phyloP scores from a whole-genome alignment of 2,113 vertebrate genomes.

The Tachysurus fulvidraco region DNA sequence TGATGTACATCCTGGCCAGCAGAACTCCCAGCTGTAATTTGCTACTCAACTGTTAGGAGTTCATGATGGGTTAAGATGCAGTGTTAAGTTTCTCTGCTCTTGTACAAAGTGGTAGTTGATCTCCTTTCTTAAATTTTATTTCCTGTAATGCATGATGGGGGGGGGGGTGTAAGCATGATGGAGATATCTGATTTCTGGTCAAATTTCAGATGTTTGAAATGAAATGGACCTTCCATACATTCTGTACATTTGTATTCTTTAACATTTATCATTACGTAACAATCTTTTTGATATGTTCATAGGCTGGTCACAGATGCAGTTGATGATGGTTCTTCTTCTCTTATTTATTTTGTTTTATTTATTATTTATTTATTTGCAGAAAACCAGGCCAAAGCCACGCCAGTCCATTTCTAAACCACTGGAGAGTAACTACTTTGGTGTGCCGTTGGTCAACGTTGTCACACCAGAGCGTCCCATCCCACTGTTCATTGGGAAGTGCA shows the following conservation, averaged over 20 bases:
- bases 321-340: not conserved
- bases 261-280: not conserved
- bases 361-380: constrained; percentile 68
- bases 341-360: constrained; percentile 6
- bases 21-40: not conserved
- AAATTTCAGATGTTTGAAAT: not conserved
- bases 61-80: not conserved
- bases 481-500: constrained; percentile 91
- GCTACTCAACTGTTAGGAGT: not conserved
- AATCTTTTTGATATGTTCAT: not conserved
- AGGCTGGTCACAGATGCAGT: not conserved
- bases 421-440: constrained; percentile 93
- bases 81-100: not conserved
- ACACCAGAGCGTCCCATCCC: constrained; percentile 85
- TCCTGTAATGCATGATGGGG: too few species aligned
- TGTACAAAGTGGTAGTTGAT: not conserved
- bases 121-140: not conserved
- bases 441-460: constrained; percentile 82
- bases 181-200: not conserved
- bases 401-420: constrained; percentile 88
- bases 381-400: constrained; percentile 84
- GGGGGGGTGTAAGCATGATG: not conserved
- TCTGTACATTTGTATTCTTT: not conserved
- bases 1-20: not conserved
- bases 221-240: not conserved